These are phyloP conservation scores for Drosophila differens DNA, from an alignment of 2,888 invertebrate species.

Conservation along the genomic window DNA sequence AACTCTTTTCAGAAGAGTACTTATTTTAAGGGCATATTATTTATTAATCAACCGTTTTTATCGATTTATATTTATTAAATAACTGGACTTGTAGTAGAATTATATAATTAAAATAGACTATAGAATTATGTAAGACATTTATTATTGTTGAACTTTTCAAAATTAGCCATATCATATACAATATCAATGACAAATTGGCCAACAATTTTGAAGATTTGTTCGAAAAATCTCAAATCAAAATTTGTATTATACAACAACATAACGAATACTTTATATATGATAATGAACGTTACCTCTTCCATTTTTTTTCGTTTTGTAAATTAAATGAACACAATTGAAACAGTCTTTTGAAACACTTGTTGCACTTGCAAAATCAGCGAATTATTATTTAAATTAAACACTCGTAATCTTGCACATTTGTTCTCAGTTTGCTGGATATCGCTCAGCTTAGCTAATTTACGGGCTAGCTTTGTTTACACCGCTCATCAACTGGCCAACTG, in stretches of 20 bases:
- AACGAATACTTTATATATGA: not conserved
- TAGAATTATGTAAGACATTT: not conserved
- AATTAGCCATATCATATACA: not conserved
- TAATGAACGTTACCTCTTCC: slow-evolving; percentile 65
- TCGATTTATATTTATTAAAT: not conserved
- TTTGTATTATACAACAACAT: slow-evolving; percentile 1
- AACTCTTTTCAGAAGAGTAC: not conserved
- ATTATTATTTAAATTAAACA: slow-evolving; percentile 8
- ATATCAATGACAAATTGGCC: not conserved
- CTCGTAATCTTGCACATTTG: slow-evolving; percentile 18
- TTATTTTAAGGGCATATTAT: not conserved
- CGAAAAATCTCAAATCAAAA: not conserved
- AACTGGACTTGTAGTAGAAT: not conserved
- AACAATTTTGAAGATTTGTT: not conserved
- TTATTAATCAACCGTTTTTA: not conserved
- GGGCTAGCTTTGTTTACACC: slow-evolving; percentile 30
- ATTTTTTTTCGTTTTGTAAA: slow-evolving; percentile 13
- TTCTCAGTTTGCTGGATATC: slow-evolving; percentile 12
- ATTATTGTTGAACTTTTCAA: not conserved
- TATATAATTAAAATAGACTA: not conserved
- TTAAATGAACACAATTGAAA: slow-evolving; percentile 50
- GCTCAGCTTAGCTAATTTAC: slow-evolving; percentile 18
- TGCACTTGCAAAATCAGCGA: not conserved
- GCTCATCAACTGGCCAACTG: slow-evolving; percentile 40
- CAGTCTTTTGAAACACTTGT: slow-evolving; percentile 29